Evolutionary conservation across 2,888 invertebrate genomes (phyloP), one percentile per base, ranked within the genome.

Genomic region (Eilema depressum): DNA sequence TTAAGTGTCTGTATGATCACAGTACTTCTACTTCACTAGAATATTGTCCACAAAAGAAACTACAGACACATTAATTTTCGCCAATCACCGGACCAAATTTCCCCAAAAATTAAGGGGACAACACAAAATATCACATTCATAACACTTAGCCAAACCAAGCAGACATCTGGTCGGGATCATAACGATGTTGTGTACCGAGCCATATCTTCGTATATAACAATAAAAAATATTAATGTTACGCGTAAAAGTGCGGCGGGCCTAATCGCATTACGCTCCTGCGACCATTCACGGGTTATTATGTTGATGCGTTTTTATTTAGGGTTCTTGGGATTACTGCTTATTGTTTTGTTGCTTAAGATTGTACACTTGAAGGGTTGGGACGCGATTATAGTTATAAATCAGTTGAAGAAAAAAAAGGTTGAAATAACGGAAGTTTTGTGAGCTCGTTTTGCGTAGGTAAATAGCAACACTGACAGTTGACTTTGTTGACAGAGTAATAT

Each of bases 151-250:
- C 71, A 67, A 59, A 67, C 63, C 81, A 71, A 69, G 80, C 76
- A 79, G 75, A 82, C 91, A 89, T 92, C 92, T 92, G 91, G 85
- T 83, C 70, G 79, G 75, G 78, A 83, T 86, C 88, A 85, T 90
- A 90, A 91, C 89, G 89, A 78, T 73, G 63, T 72, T 93, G 93
- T 94, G 92, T 93, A 90, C 90, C 90, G 90, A 91, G 86, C 89
- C 93, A 90, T 93, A 91, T 90, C 93, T 89, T 88, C 87, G 84
- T 85, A 83, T 83, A 89, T 87, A 89, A 91, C 86, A 92, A 93
- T 94, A 94, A 94, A 94, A 94, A 94, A 93, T 92, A 94, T 94
- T 94, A 93, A 93, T 94, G 93, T 86, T 83, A 78, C 86, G 84
- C 86, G 87, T 86, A 90, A 93, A 92, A 92, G 92, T 90, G 88